Percentiles rank a stretch among this genome's conserved stretches.
Evolutionary conservation across 2,888 invertebrate species (phyloP).

Genomic region (Dicycla oo): DNA sequence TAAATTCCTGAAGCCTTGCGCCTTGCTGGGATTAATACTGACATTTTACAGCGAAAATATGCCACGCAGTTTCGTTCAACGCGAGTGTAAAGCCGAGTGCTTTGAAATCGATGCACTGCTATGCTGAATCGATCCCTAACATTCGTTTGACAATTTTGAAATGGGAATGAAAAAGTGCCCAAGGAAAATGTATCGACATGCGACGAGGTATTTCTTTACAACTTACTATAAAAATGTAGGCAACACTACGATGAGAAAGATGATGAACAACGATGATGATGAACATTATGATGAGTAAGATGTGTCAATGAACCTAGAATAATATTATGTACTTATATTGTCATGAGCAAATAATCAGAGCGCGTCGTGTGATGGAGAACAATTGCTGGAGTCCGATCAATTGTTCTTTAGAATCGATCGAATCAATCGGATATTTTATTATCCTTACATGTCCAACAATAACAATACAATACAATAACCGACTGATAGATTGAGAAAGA

Average conservation of each 20-base stretch:
- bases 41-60: slow-evolving; percentile 33
- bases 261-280: too few species aligned
- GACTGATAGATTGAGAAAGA: neutral
- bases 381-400: slow-evolving; percentile 42
- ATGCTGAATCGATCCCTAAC: slow-evolving; percentile 29
- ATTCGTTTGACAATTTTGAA: slow-evolving; percentile 39
- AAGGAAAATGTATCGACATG: slow-evolving; percentile 8
- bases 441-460: neutral
- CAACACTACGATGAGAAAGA: too few species aligned
- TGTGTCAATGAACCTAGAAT: too few species aligned
- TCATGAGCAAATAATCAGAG: slow-evolving; percentile 43
- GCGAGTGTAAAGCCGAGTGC: slow-evolving; percentile 21
- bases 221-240: too few species aligned
- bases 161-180: slow-evolving; percentile 16
- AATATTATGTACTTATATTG: slow-evolving; percentile 20
- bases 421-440: slow-evolving; percentile 42
- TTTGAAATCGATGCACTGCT: slow-evolving; percentile 29
- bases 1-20: slow-evolving; percentile 8
- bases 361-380: slow-evolving; percentile 37
- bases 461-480: too few species aligned
- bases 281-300: too few species aligned
- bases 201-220: neutral
- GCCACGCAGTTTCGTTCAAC: slow-evolving; percentile 24
- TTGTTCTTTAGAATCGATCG: slow-evolving; percentile 45
- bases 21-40: slow-evolving; percentile 20